A percentile compares a stretch with the other conserved stretches of the same genome.
phyloP scores from a whole-genome alignment of 2,888 invertebrate species.

The Catonia carolina region DNA sequence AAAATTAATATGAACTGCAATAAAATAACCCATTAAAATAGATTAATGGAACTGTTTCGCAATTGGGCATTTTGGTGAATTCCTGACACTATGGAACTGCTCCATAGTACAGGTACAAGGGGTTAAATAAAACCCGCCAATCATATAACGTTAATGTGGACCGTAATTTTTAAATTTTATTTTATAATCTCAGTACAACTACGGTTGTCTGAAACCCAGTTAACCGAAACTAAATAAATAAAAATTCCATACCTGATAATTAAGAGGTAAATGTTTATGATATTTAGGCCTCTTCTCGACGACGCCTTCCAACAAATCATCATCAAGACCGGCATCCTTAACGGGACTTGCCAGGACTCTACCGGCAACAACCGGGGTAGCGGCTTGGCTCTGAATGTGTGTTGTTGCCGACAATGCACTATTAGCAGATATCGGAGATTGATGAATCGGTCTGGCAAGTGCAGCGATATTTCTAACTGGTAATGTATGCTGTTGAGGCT shows the following conservation, averaged over 20 bases:
- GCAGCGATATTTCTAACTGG: slow-evolving; percentile 32
- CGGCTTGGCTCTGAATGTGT: background rate
- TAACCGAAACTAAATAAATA: too few relatives aligned
- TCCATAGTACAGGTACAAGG: too few relatives aligned
- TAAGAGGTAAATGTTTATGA: slow-evolving; percentile 31
- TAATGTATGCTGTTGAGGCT: slow-evolving; percentile 23
- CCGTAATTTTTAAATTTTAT: too few relatives aligned
- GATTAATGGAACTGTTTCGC: too few relatives aligned
- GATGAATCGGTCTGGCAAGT: slow-evolving; percentile 28
- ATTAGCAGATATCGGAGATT: background rate
- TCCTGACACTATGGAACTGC: too few relatives aligned
- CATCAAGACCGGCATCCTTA: slow-evolving; percentile 28
- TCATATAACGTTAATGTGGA: too few relatives aligned
- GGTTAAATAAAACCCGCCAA: too few relatives aligned
- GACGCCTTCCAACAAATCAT: slow-evolving; percentile 31
- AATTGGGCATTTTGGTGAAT: too few relatives aligned
- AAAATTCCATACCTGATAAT: slow-evolving; percentile 31
- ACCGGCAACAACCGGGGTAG: slow-evolving; percentile 17
- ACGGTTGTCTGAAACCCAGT: too few relatives aligned
- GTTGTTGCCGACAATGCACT: background rate
- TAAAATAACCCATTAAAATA: too few relatives aligned
- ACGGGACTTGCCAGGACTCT: slow-evolving; percentile 29
- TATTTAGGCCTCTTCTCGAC: slow-evolving; percentile 32
- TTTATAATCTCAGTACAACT: too few relatives aligned
- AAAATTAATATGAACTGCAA: too few relatives aligned